Base-by-base conservation (phyloP, 2,113 vertebrate species). In the Rhynchomys soricoides region DNA sequence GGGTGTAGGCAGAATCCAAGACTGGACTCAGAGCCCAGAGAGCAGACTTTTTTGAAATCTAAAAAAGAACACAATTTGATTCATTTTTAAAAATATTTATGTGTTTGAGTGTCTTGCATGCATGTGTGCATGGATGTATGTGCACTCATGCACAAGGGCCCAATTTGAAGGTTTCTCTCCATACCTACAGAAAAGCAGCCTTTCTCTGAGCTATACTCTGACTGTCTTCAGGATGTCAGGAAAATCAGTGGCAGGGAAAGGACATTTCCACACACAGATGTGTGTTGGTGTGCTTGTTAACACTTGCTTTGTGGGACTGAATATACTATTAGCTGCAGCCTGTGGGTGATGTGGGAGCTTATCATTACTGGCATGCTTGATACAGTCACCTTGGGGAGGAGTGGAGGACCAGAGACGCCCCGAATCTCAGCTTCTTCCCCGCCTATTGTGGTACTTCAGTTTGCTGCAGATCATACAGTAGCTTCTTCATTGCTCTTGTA, bases 401-500 rank as follows among this genome's bases (percentile, higher is more conserved):
- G 7, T 64, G 78, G 85, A 66, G 73, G 50, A 26, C 26, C 50
- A 45, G n/a, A 95, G 9, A 7, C 78, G 34, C 55, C 21, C 26
- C 24, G 6, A 16, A 21, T 68, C 82, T 57, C 21, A 48, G 16
- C 19, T 0, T 94, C 66, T 52, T 94, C 8, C 21, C 11, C n/a
- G 85, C 31, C 87, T 85, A n/a, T 24, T 78, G 0, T 93, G 50
- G 1, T 75, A 7, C 37, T n/a, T 83, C 37, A 86, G 34, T 75
- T 89, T 96, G 34, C 64, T 91, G 57, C 5, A 50, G 21, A 86
- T 71, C 59, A 19, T 21, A 62, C 4, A 57, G 26, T 94, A 95
- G 96, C n/a, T 43, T 93, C 11, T 71, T 55, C 43, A 52, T 97
- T 94, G 86, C 74, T 95, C 40, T 83, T 97, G 45, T 79, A 99